Evolutionary conservation across 1,140 invertebrate genomes (phyloP).

Genomic region (Orius insidiosus): DNA sequence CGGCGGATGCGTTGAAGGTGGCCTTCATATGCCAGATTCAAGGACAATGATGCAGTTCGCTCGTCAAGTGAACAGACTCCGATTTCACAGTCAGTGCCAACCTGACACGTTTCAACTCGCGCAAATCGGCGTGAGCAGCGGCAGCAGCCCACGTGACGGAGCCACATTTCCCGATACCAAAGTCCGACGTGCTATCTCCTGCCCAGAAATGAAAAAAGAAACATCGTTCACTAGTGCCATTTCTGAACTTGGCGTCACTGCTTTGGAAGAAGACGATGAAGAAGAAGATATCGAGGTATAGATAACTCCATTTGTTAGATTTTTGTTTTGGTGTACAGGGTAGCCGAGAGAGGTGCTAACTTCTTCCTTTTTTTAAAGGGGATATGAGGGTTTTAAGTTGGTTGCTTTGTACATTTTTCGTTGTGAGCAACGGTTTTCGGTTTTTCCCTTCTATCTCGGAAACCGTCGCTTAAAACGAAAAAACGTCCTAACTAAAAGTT

Average conservation of each 20-base stretch:
- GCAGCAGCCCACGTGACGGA: conserved; percentile 27
- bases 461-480: too few relatives aligned
- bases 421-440: too few relatives aligned
- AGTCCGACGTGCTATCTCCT: conserved; percentile 38
- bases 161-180: conserved; percentile 18
- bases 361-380: too few relatives aligned
- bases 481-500: too few relatives aligned
- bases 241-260: conserved; percentile 20
- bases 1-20: conserved; percentile 33
- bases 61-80: conserved; percentile 35
- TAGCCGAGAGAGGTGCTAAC: too few relatives aligned
- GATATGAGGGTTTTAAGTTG: too few relatives aligned
- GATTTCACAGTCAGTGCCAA: conserved; percentile 41
- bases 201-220: conserved; percentile 37
- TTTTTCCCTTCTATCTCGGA: too few relatives aligned
- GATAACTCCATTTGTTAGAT: conserved; percentile 4
- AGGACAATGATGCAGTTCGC: conserved; percentile 41
- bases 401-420: too few relatives aligned
- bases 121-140: conserved; percentile 20
- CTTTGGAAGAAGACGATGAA: conserved; percentile 20
- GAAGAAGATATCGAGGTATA: background rate
- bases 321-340: too few relatives aligned
- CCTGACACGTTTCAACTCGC: conserved; percentile 17
- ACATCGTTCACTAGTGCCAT: conserved; percentile 19
- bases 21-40: conserved; percentile 41